phyloP scores from a whole-genome alignment of 2,113 vertebrate genomes.

The Caranx melampygus region DNA sequence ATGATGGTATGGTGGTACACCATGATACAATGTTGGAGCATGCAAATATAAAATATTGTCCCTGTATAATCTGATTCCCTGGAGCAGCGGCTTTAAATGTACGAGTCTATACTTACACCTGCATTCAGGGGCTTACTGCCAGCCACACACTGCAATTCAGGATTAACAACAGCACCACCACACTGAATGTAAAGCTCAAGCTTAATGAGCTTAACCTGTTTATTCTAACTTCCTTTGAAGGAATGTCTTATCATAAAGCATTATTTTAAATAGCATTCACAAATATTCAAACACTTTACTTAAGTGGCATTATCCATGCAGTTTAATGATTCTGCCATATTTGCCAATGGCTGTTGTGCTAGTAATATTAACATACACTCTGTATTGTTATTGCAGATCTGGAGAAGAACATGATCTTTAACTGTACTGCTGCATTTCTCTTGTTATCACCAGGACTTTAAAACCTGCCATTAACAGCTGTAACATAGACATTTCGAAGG shows the following conservation, averaged over 20 bases:
- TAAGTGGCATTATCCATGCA: not conserved
- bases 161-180: slow-evolving; percentile 62
- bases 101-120: slow-evolving; percentile 69
- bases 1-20: too few species aligned
- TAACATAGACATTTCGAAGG: not conserved
- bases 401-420: not conserved
- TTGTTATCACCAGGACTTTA: not conserved
- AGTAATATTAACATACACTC: not conserved
- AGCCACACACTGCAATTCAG: slow-evolving; percentile 23
- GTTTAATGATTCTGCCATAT: not conserved
- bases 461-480: not conserved
- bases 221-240: slow-evolving; percentile 32
- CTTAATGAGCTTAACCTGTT: slow-evolving; percentile 71
- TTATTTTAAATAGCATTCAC: not conserved
- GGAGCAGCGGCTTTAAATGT: slow-evolving; percentile 45
- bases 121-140: slow-evolving; percentile 58
- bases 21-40: not conserved
- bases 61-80: slow-evolving; percentile 28
- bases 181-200: slow-evolving; percentile 39
- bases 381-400: not conserved
- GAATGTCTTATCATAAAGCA: not conserved
- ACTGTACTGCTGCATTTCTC: not conserved
- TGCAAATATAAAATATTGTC: not conserved
- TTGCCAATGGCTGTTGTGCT: not conserved
- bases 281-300: not conserved